Conservation (phyloP, 2,113 vertebrate genomes). For the Leptobrachium ailaonicum region DNA sequence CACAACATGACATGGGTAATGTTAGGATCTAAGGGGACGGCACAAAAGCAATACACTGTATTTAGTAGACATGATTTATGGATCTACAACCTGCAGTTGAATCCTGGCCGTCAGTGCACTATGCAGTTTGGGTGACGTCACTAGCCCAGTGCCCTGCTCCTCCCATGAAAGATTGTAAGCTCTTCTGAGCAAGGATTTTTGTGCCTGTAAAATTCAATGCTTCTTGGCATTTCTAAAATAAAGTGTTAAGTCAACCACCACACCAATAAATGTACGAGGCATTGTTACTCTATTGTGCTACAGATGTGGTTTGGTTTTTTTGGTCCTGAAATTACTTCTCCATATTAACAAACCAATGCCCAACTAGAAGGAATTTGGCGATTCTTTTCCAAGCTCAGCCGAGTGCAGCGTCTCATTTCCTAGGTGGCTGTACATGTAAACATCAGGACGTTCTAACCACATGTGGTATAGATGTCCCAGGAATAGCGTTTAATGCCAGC, state of each 20-base stretch:
- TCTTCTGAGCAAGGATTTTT: conserved; percentile 39
- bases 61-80: conserved; percentile 1
- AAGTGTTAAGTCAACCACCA: conserved; percentile 28
- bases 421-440: too few relatives aligned
- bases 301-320: background rate
- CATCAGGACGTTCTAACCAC: too few relatives aligned
- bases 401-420: too few relatives aligned
- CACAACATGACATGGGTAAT: too few relatives aligned
- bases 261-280: background rate
- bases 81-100: background rate
- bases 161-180: conserved; percentile 42
- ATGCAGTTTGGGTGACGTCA: conserved; percentile 32
- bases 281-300: background rate
- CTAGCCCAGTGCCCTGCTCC: conserved; percentile 42
- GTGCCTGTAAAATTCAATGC: conserved; percentile 46
- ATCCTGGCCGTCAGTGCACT: background rate
- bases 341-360: too few relatives aligned
- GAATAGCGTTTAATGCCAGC: too few relatives aligned
- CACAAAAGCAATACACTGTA: conserved; percentile 44
- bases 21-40: background rate
- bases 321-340: too few relatives aligned
- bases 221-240: conserved; percentile 43
- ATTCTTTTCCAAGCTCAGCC: too few relatives aligned
- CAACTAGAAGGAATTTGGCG: too few relatives aligned
- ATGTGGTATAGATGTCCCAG: too few relatives aligned